Evolutionary conservation across 2,113 vertebrate genomes (phyloP).

Genomic region (Hippocampus mohnikei): DNA sequence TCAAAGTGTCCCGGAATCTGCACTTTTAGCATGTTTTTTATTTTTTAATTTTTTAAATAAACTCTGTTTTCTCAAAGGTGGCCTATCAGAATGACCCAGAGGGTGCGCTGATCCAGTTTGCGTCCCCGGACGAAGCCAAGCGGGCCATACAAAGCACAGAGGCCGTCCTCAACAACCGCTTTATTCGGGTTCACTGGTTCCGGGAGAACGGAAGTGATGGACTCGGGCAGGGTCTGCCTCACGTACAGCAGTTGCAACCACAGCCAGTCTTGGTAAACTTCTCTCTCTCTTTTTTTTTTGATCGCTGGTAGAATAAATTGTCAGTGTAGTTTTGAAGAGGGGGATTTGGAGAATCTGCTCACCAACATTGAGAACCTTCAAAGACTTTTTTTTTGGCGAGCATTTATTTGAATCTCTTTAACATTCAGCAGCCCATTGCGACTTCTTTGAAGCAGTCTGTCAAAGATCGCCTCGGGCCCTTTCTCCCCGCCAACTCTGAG

Average conservation of each 20-base stretch:
- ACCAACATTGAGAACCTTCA: background rate
- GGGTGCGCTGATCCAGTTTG: slow-evolving; percentile 93
- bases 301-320: background rate
- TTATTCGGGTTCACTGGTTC: slow-evolving; percentile 93
- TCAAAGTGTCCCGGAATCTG: too few relatives aligned
- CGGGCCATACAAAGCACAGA: slow-evolving; percentile 93
- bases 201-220: slow-evolving; percentile 76
- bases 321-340: background rate
- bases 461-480: slow-evolving; percentile 89
- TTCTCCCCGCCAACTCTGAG: slow-evolving; percentile 80
- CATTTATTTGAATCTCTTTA: slow-evolving; percentile 27
- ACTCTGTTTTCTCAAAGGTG: slow-evolving; percentile 72
- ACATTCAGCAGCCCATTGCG: slow-evolving; percentile 72
- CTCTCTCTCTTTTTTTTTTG: too few relatives aligned
- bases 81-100: slow-evolving; percentile 92
- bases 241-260: slow-evolving; percentile 36
- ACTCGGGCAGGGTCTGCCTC: slow-evolving; percentile 45
- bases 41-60: background rate
- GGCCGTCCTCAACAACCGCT: slow-evolving; percentile 94
- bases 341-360: background rate
- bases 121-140: slow-evolving; percentile 86
- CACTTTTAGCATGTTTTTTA: background rate
- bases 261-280: slow-evolving; percentile 40
- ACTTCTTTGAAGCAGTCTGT: slow-evolving; percentile 88
- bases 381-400: background rate